Evolutionary conservation across 2,888 invertebrate species (phyloP).

Genomic region (Electrophaes corylata): DNA sequence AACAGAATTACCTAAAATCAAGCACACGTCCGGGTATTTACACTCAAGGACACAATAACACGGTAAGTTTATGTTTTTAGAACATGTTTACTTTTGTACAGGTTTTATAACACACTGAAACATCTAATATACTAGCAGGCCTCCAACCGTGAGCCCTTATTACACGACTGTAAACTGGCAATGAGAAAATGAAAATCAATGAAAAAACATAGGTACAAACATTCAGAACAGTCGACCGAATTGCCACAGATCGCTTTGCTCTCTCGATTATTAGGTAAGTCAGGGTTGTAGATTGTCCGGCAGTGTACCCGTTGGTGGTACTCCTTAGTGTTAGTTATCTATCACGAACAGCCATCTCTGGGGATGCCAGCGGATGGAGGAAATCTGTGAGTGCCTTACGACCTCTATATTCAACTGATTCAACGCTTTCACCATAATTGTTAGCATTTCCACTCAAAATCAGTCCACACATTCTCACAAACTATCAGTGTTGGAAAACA

Average conservation of each 20-base stretch:
- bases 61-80: background rate
- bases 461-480: background rate
- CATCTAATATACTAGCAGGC: too few species aligned
- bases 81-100: background rate
- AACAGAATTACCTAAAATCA: constrained; percentile 62
- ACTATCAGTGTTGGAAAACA: too few species aligned
- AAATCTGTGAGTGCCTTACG: constrained; percentile 5
- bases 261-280: background rate
- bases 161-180: too few species aligned
- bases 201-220: too few species aligned
- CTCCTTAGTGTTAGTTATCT: constrained; percentile 46
- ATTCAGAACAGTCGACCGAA: too few species aligned
- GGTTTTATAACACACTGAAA: too few species aligned
- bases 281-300: background rate
- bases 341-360: constrained; percentile 43
- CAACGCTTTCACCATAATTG: background rate
- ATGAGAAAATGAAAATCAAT: too few species aligned
- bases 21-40: constrained; percentile 46
- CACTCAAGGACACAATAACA: constrained; percentile 39
- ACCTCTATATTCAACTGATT: background rate
- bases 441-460: background rate
- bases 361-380: constrained; percentile 20
- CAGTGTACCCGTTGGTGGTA: constrained; percentile 35
- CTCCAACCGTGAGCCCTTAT: too few species aligned
- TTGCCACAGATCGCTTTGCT: too few species aligned